Percentiles rank a stretch among this genome's conserved stretches.
Conservation (phyloP, 2,797 vertebrate genomes). For the Adrianichthys oophorus region DNA sequence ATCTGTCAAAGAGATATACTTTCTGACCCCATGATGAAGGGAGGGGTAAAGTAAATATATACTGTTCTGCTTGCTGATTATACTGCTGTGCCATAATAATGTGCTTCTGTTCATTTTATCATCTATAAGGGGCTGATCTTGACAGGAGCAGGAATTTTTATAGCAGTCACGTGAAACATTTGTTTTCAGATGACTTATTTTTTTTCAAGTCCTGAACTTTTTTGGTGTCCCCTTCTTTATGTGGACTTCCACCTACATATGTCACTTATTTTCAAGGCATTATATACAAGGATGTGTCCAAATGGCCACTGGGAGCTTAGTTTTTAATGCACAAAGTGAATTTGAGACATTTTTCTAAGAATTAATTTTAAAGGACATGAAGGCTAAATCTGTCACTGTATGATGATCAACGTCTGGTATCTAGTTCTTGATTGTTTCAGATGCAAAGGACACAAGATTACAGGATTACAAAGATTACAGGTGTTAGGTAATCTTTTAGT, state of each 20-base stretch:
- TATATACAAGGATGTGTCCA: too few relatives aligned
- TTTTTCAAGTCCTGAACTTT: constrained; percentile 7
- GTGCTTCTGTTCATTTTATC: neutral
- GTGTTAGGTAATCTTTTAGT: too few relatives aligned
- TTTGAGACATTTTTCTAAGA: too few relatives aligned
- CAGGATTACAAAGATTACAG: too few relatives aligned
- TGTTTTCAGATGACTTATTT: neutral
- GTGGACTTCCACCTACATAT: neutral
- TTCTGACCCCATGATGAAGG: neutral
- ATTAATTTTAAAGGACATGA: too few relatives aligned
- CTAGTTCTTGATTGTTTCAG: too few relatives aligned
- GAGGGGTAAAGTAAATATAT: neutral
- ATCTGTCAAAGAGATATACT: neutral
- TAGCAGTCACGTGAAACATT: too few relatives aligned
- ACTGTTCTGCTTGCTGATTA: neutral
- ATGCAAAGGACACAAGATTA: too few relatives aligned
- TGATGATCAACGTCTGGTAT: too few relatives aligned
- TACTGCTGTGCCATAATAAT: neutral
- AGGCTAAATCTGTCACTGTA: too few relatives aligned
- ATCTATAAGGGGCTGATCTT: neutral
- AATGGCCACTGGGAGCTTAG: too few relatives aligned
- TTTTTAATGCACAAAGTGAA: too few relatives aligned
- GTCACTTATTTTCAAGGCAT: neutral
- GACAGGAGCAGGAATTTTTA: neutral
- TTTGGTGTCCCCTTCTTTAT: neutral